Conservation (phyloP, 2,888 invertebrate genomes). For the Heliconius charithonia region DNA sequence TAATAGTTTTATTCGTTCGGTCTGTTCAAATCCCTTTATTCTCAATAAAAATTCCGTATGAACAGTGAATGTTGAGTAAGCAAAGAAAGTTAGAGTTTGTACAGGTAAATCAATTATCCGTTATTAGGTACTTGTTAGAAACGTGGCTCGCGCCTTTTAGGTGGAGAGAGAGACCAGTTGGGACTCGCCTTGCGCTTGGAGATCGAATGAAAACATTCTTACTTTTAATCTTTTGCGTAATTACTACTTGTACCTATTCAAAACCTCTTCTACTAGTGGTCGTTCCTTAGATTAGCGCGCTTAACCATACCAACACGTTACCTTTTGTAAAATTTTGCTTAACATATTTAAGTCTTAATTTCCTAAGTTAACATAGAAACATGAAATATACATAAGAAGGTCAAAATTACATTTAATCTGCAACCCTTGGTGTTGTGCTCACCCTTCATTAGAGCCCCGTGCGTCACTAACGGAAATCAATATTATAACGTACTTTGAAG, state of each 20-base stretch:
- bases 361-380: background rate
- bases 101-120: slow-evolving; percentile 9
- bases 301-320: too few species aligned
- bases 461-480: slow-evolving; percentile 9
- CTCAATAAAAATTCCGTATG: background rate
- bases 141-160: slow-evolving; percentile 1
- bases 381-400: background rate
- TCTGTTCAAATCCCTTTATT: background rate
- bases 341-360: background rate
- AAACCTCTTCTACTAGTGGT: too few species aligned
- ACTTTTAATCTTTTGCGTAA: background rate
- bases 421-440: slow-evolving; percentile 3
- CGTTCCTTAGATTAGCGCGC: too few species aligned
- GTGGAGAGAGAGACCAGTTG: background rate
- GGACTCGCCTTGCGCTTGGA: background rate
- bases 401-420: slow-evolving; percentile 9
- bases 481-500: slow-evolving; percentile 5
- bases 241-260: background rate
- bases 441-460: slow-evolving; percentile 16
- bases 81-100: slow-evolving; percentile 13
- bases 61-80: background rate
- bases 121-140: slow-evolving; percentile 4
- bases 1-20: too few species aligned
- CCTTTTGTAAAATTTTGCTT: background rate
- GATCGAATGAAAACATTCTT: background rate